Evolutionary conservation across 2,113 vertebrate genomes (phyloP).

Genomic region (Lontra canadensis): DNA sequence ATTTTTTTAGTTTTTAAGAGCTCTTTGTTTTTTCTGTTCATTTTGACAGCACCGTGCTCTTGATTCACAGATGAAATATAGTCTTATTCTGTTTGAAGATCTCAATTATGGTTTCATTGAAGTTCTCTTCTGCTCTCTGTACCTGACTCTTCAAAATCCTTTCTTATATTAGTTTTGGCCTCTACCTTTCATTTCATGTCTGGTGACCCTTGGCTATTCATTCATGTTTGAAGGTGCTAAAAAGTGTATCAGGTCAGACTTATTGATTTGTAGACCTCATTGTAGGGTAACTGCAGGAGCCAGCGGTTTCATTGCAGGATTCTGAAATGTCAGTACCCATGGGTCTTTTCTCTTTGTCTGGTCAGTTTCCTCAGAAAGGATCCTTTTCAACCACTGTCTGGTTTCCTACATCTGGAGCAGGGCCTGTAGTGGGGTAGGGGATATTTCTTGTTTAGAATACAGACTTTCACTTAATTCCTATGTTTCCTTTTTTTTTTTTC

Average conservation of each 20-base stretch:
- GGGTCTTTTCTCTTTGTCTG: constrained; percentile 14
- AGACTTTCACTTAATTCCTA: background rate
- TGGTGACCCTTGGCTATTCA: background rate
- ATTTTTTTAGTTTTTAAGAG: background rate
- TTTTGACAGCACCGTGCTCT: background rate
- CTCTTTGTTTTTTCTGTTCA: background rate
- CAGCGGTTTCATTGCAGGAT: background rate
- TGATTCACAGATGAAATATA: background rate
- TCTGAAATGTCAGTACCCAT: background rate
- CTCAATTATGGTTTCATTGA: background rate
- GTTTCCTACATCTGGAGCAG: background rate
- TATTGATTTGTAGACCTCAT: background rate
- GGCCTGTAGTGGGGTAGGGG: background rate
- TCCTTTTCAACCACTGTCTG: background rate
- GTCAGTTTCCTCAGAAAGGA: background rate
- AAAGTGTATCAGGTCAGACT: background rate
- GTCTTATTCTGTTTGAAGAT: background rate
- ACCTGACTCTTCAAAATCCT: background rate
- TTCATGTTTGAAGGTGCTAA: background rate
- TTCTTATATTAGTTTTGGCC: background rate
- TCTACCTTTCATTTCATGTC: constrained; percentile 17
- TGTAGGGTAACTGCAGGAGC: background rate
- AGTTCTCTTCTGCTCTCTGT: background rate
- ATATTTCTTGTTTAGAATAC: background rate
- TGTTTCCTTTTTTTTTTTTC: background rate